These are phyloP conservation scores for Gymnobelideus leadbeateri DNA, from an alignment of 2,113 vertebrate genomes.

Conservation along the genomic window DNA sequence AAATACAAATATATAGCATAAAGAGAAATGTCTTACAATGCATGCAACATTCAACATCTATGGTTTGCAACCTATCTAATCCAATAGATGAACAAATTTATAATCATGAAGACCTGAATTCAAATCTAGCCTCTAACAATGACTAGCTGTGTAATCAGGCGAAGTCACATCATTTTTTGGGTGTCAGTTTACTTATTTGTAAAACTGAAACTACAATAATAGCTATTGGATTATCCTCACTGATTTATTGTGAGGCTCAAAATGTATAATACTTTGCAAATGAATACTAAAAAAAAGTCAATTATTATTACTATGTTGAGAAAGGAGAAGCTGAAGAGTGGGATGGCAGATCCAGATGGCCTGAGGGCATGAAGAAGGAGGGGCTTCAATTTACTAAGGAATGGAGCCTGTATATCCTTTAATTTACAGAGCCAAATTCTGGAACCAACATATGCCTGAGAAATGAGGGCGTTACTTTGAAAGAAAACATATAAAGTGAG, in stretches of 20 bases:
- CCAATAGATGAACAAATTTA: background rate
- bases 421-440: background rate
- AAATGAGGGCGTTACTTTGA: background rate
- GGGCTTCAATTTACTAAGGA: background rate
- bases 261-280: background rate
- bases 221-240: background rate
- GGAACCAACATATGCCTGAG: background rate
- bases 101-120: background rate
- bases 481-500: conserved; percentile 2
- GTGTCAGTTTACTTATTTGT: background rate
- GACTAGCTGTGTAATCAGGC: background rate
- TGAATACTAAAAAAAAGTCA: background rate
- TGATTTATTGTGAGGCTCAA: background rate
- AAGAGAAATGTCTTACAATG: background rate
- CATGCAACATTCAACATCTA: background rate
- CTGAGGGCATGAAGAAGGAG: background rate
- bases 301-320: background rate
- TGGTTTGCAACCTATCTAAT: background rate
- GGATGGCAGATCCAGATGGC: background rate
- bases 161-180: background rate
- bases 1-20: background rate
- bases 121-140: background rate
- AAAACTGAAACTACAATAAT: background rate
- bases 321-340: background rate
- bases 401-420: background rate